Percentiles rank a stretch among this genome's conserved stretches.
phyloP scores from a whole-genome alignment of 1,140 invertebrate genomes.

The Drosophila truncata region DNA sequence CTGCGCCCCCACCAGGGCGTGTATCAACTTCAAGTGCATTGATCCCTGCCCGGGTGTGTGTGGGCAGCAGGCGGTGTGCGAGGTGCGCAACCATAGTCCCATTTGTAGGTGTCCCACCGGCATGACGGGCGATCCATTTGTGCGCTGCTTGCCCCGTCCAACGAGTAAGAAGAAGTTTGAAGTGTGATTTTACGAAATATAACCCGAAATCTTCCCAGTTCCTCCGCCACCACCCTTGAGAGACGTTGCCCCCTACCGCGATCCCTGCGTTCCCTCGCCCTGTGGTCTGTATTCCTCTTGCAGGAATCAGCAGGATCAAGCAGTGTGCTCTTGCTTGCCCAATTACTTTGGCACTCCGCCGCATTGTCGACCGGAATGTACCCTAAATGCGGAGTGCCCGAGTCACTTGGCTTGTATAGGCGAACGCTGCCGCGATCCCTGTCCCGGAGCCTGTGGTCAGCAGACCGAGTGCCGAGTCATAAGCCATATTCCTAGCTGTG shows the following conservation, averaged over 20 bases:
- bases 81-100: constrained; percentile 91
- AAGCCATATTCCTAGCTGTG: constrained; percentile 93
- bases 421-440: constrained; percentile 91
- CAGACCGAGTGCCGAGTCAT: constrained; percentile 93
- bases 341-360: constrained; percentile 91
- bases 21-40: constrained; percentile 92
- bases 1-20: constrained; percentile 90
- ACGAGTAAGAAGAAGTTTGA: constrained; percentile 86
- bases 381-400: constrained; percentile 91
- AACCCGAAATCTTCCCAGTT: constrained; percentile 36
- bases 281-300: constrained; percentile 93
- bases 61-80: constrained; percentile 91
- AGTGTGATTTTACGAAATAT: not conserved
- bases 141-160: constrained; percentile 83
- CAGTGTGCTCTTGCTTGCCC: constrained; percentile 91
- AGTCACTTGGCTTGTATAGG: constrained; percentile 89
- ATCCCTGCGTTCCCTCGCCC: constrained; percentile 90
- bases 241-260: constrained; percentile 54
- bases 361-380: constrained; percentile 92
- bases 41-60: constrained; percentile 93
- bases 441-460: constrained; percentile 91
- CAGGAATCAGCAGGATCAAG: constrained; percentile 88
- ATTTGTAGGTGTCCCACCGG: constrained; percentile 90
- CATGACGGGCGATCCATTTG: constrained; percentile 91
- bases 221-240: constrained; percentile 75